Base-by-base conservation (phyloP, 2,888 invertebrate genomes). In the Ashinkailepas kermadecensis region DNA sequence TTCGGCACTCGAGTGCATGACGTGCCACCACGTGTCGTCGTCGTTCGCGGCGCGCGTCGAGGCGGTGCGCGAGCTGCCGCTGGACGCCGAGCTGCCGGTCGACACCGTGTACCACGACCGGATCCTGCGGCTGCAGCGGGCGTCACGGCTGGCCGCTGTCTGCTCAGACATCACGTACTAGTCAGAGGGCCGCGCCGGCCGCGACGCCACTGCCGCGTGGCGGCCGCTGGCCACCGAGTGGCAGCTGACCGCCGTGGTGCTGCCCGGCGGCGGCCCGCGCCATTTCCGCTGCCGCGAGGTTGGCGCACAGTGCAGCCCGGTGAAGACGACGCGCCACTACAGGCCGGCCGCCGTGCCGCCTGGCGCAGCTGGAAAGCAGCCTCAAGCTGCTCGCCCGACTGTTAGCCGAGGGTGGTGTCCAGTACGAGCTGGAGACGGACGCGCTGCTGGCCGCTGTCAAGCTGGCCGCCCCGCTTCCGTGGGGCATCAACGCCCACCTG, bases 361-460 rank as follows among this genome's bases (percentile, higher is more conserved):
- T 85, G 54, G 84, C 85, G 57, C 84, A 84, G 80, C 83, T 86
- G 21, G 85, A 85, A 10, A 80, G 84, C 39, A 84, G 85, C 0
- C 84, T 85, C 18, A 84, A 83, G 70, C 82, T 85, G 7, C 83
- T 86, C 81, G 84, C 84, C 25, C 80, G 81, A 6, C 84, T 84
- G 18, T 85, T 86, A 59, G 82, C 85, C n/a, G 82, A 84, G 21
- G 58, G 83, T 10, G 84, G 84, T 13, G 83, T 86, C 12, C 81
- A 85, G 13, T 87, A 86, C 83, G 86, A 86, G 81, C 82, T 87
- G 21, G 85, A 86, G 64, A 85, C 86, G 39, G 87, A 87, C 6
- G 85, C 86, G 4, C 70, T 85, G 10, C 83, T 87, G 11, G 87
- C 87, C 18, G 87, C 87, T n/a, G 86, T 87, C n/a, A 87, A 87